Evolutionary conservation across 2,888 invertebrate species (phyloP).

Genomic region (Thereva unica): DNA sequence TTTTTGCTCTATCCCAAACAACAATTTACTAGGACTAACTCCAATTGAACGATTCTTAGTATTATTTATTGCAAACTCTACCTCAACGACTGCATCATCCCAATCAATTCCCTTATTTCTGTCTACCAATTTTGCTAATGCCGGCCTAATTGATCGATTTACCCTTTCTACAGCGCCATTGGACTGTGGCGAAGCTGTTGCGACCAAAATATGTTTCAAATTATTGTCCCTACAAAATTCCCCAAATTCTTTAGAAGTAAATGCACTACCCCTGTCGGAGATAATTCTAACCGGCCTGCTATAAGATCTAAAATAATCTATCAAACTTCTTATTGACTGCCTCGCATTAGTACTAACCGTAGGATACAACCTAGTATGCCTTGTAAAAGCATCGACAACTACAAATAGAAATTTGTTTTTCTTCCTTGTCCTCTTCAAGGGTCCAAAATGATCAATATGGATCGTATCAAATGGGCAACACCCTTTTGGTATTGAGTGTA

Average conservation of each 20-base stretch:
- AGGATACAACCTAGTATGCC: slow-evolving; percentile 49
- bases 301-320: slow-evolving; percentile 42
- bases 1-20: slow-evolving; percentile 46
- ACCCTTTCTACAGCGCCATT: slow-evolving; percentile 36
- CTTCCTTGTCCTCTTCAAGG: slow-evolving; percentile 38
- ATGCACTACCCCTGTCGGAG: slow-evolving; percentile 53
- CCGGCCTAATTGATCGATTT: slow-evolving; percentile 15
- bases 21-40: slow-evolving; percentile 45
- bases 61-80: slow-evolving; percentile 46
- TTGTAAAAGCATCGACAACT: slow-evolving; percentile 52
- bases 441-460: slow-evolving; percentile 36
- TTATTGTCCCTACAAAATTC: slow-evolving; percentile 11
- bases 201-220: slow-evolving; percentile 34
- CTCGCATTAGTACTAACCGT: slow-evolving; percentile 47
- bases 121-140: slow-evolving; percentile 34
- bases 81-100: slow-evolving; percentile 38
- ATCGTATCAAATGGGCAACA: slow-evolving; percentile 43
- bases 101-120: slow-evolving; percentile 21
- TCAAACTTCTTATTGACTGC: slow-evolving; percentile 45
- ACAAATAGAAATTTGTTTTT: slow-evolving; percentile 50
- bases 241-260: slow-evolving; percentile 35
- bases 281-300: slow-evolving; percentile 47
- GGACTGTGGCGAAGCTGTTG: slow-evolving; percentile 30
- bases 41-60: slow-evolving; percentile 45
- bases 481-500: slow-evolving; percentile 47